Base-by-base conservation (phyloP, 2,113 vertebrate species). In the Apus apus region DNA sequence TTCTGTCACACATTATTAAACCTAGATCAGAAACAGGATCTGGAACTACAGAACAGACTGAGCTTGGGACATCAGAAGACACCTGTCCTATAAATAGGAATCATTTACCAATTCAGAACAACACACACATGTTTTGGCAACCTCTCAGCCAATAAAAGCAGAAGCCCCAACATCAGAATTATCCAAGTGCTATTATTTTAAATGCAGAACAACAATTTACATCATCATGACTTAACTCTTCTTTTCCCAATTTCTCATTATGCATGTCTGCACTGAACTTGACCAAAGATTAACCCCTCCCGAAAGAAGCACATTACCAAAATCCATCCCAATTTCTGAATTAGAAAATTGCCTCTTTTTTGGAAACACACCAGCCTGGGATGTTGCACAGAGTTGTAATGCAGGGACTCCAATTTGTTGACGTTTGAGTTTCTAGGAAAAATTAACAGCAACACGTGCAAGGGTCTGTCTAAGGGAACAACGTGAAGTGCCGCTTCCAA, bases 1-100 rank as follows among this genome's bases (percentile, higher is more conserved):
- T 87, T 94, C 93, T 96, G 96, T 96, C 96, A 95, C 93, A 97
- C 90, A 20, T 95, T 97, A 96, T 97, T 97, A 96, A 97, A 97
- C 6, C 32, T 8, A 94, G 95, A 95, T 96, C 96, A 96, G 95
- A 94, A 97, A 81, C 92, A 97, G 93, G 79, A 96, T 95, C 95
- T 95, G 76, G 92, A 85, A 90, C 96, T 95, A 97, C 70, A 83
- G 87, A 96, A 94, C 94, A 94, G 94, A 79, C 93, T 93, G 94
- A 93, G 89, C 94, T 81, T 2, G 0, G 90, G 93, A 94, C 92
- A 96, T 96, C 94, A 97, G 92, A 96, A 97, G 95, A 94, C 92
- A 96, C 96, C 93, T 97, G 92, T 89, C 93, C 93, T 97, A 97
- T 97, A 97, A 97, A 97, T 89, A 97, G 96, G 92, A 94, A 93